Evolutionary conservation across 2,888 invertebrate genomes (phyloP).

Genomic region (Plebejus anna): DNA sequence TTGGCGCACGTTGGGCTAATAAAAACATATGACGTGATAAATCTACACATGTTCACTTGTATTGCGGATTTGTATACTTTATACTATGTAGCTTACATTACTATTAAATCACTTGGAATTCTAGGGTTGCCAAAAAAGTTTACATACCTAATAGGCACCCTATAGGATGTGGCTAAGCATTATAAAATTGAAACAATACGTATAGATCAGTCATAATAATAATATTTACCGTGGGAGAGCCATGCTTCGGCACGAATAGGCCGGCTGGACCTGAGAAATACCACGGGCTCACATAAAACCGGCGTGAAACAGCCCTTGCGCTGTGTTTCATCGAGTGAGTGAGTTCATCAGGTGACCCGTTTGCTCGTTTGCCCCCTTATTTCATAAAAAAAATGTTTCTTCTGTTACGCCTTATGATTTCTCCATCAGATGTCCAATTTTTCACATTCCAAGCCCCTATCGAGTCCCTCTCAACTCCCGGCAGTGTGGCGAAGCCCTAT

Average conservation of each 20-base stretch:
- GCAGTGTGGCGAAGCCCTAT: neutral
- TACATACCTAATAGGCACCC: neutral
- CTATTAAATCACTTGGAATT: neutral
- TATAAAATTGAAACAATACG: no score
- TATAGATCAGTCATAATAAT: no score
- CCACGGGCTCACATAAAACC: no score
- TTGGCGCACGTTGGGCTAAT: constrained; percentile 19
- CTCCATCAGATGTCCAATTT: neutral
- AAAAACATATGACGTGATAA: constrained; percentile 24
- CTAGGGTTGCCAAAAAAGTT: neutral
- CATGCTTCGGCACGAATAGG: no score
- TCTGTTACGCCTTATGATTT: no score
- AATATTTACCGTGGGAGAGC: no score
- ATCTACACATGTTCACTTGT: neutral
- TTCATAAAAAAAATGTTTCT: no score
- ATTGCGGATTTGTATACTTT: constrained; percentile 8
- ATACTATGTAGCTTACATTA: neutral
- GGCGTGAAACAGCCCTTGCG: no score
- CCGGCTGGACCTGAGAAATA: no score
- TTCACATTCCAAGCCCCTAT: neutral
- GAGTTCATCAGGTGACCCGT: no score
- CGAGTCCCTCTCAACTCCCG: neutral
- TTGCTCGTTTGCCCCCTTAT: no score
- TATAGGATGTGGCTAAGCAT: neutral
- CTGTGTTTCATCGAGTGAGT: no score